phyloP scores from a whole-genome alignment of 2,113 vertebrate species.

The Ornithorhynchus anatinus region DNA sequence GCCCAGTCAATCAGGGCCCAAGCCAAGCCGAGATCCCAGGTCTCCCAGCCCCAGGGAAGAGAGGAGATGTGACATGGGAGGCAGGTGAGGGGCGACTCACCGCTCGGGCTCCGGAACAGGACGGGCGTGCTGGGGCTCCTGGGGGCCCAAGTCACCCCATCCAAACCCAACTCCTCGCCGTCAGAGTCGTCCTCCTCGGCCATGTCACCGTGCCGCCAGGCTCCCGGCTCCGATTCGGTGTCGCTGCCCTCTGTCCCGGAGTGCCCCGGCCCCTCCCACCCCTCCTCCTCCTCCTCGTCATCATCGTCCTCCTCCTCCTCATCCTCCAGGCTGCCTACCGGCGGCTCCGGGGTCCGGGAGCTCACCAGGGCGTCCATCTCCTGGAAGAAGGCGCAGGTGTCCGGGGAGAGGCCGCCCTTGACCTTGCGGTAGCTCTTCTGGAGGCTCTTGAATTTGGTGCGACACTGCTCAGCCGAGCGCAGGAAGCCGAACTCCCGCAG shows the following conservation, averaged over 20 bases:
- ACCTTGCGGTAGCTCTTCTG: conserved; percentile 52
- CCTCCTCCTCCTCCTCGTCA: conserved; percentile 4
- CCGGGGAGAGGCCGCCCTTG: conserved; percentile 50
- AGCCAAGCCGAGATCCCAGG: neutral
- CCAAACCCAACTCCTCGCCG: conserved; percentile 30
- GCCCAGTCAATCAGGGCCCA: neutral
- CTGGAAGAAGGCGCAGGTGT: conserved; percentile 56
- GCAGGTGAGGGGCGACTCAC: too few species aligned
- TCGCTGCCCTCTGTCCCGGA: too few species aligned
- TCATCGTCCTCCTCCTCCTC: conserved; percentile 13
- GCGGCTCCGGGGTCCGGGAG: neutral
- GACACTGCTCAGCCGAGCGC: conserved; percentile 57
- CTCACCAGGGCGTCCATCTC: conserved; percentile 60
- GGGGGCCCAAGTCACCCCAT: conserved; percentile 22
- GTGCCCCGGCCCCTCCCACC: too few species aligned
- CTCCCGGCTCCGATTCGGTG: too few species aligned
- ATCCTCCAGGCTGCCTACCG: conserved; percentile 3
- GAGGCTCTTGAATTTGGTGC: conserved; percentile 60
- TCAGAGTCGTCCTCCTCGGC: conserved; percentile 41
- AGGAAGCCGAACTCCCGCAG: conserved; percentile 52
- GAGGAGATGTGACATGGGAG: too few species aligned
- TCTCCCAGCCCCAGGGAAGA: neutral
- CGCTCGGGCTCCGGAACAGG: conserved; percentile 52
- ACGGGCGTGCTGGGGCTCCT: conserved; percentile 35
- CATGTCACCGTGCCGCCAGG: too few species aligned